These are phyloP conservation scores for Nemotelus pantherinus DNA, from an alignment of 2,888 invertebrate species.

Conservation along the genomic window DNA sequence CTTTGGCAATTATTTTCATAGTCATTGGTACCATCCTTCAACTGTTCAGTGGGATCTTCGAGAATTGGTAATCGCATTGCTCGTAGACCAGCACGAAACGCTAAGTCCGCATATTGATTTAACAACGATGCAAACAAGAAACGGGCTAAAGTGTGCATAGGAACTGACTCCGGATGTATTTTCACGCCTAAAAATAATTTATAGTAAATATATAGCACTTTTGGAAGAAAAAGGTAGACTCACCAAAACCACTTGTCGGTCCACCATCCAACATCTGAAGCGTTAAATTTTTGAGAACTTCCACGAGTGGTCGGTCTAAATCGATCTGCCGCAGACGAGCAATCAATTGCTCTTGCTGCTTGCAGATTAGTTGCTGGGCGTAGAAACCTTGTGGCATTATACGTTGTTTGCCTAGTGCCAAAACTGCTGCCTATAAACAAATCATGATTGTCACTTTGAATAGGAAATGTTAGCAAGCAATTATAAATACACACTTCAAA, in stretches of 20 bases:
- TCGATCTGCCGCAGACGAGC: slow-evolving; percentile 80
- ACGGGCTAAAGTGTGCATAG: slow-evolving; percentile 85
- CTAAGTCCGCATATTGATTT: slow-evolving; percentile 79
- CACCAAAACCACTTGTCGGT: slow-evolving; percentile 76
- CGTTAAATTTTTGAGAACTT: slow-evolving; percentile 75
- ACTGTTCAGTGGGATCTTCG: slow-evolving; percentile 70
- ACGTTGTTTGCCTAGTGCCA: slow-evolving; percentile 82
- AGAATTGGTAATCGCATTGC: slow-evolving; percentile 82
- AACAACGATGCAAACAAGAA: slow-evolving; percentile 82
- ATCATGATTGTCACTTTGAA: neutral
- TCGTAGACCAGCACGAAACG: slow-evolving; percentile 80
- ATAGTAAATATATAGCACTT: neutral
- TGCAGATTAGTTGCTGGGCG: slow-evolving; percentile 77
- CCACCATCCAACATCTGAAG: slow-evolving; percentile 79
- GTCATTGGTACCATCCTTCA: slow-evolving; percentile 65
- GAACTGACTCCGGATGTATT: slow-evolving; percentile 84
- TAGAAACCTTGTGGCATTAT: slow-evolving; percentile 82
- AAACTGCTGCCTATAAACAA: slow-evolving; percentile 69
- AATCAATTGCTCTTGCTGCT: slow-evolving; percentile 82
- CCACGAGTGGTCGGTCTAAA: slow-evolving; percentile 75
- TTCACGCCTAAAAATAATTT: slow-evolving; percentile 64
- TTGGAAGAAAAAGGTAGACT: slow-evolving; percentile 53
- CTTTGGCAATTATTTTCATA: slow-evolving; percentile 70
- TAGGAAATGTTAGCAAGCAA: neutral
- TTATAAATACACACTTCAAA: slow-evolving; percentile 66